A percentile compares a stretch with the other conserved stretches of the same genome.
phyloP scores from a whole-genome alignment of 2,888 invertebrate genomes.

The Trachelus tabidus region DNA sequence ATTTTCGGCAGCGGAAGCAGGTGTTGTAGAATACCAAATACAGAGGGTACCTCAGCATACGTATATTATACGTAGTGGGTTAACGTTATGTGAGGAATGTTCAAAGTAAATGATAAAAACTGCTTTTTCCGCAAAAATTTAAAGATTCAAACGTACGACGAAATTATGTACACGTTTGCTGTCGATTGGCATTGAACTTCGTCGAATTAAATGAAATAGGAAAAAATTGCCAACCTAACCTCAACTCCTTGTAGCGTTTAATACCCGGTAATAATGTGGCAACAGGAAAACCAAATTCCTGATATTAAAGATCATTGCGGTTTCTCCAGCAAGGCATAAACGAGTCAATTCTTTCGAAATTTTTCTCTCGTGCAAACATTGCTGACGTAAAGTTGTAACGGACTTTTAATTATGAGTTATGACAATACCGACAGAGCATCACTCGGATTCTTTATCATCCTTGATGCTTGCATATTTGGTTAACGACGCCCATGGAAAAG shows the following conservation, averaged over 20 bases:
- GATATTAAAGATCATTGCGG: too few species aligned
- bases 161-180: background rate
- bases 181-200: background rate
- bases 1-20: conserved; percentile 43
- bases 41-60: background rate
- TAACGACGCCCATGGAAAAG: conserved; percentile 28
- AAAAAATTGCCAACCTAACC: background rate
- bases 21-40: conserved; percentile 23
- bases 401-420: background rate
- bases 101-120: background rate
- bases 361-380: background rate
- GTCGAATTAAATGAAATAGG: background rate
- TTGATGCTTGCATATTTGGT: conserved; percentile 36
- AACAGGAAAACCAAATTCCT: too few species aligned
- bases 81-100: background rate
- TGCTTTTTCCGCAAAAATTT: background rate
- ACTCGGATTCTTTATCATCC: conserved; percentile 7
- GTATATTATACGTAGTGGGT: background rate
- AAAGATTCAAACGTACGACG: background rate
- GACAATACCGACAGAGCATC: background rate
- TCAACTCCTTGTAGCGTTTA: too few species aligned
- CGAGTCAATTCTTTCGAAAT: background rate
- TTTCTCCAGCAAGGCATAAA: background rate
- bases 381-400: background rate
- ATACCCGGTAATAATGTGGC: too few species aligned